Evolutionary conservation across 2,113 vertebrate genomes (phyloP), one percentile per base, ranked within the genome.

Genomic region (Irena cyanogastra): DNA sequence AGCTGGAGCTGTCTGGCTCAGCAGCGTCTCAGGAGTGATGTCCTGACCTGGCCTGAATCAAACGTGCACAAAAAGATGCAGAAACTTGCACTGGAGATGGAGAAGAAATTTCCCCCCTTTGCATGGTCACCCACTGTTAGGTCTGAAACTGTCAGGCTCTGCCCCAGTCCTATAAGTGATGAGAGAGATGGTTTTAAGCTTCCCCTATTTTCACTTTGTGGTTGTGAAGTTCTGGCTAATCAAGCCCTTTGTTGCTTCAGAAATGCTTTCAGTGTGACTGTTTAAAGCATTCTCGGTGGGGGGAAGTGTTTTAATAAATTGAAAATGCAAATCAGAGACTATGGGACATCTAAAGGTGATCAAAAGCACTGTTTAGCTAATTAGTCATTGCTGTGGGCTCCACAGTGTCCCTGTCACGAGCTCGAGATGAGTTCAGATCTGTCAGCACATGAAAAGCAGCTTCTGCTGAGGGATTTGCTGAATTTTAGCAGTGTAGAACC

Each of bases 1-100:
- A 33, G 59, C 16, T 15, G 53, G 16, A 57, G 42, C 21, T 47
- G 30, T 41, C 13, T 28, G 30, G 31, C 8, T 59, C 21, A 5
- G 47, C 39, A 33, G 45, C 2, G 0, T 3, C 3, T 45, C 10
- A 20, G 28, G 8, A 39, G 16, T 1, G 1, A 3, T 17, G 33
- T 21, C 18, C 45, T 56, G 39, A 54, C 4, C 1, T 4, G 45
- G 26, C 20, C 66, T 26, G 45, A 65, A 5, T 8, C 3, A 12
- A 10, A 33, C 5, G 11, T 50, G 26, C 44, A 33, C 21, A 27
- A 30, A 78, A 63, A 35, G 39, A 24, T 63, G n/a, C 21, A 86
- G 42, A 31, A 89, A 24, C 23, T 61, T 71, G 71, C 4, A 50
- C 31, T 71, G 23, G 31, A 30, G 20, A 23, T 17, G 24, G 42